Evolutionary conservation across 2,888 invertebrate genomes (phyloP).

Genomic region (Alitta virens): DNA sequence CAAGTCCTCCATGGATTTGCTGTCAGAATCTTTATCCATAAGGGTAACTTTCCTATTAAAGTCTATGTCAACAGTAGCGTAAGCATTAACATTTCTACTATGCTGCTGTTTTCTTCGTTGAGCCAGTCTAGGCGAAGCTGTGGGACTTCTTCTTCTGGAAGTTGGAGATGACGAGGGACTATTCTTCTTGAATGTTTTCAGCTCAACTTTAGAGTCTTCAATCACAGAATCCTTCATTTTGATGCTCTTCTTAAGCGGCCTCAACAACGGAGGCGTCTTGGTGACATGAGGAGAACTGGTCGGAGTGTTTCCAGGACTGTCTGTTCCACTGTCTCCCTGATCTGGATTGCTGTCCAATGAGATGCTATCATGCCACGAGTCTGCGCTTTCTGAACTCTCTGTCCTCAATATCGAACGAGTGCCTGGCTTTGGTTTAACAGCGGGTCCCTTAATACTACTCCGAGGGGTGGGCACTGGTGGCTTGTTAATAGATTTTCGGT

Average conservation of each 20-base stretch:
- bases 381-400: not conserved
- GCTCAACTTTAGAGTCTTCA: not conserved
- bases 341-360: not conserved
- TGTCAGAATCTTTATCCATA: not conserved
- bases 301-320: not conserved
- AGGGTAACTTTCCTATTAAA: not conserved
- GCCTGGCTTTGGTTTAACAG: not conserved
- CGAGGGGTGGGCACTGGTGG: conserved; percentile 12
- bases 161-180: not conserved
- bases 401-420: not conserved
- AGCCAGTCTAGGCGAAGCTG: not conserved
- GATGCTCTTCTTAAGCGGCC: not conserved
- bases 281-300: no score
- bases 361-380: not conserved
- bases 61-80: not conserved
- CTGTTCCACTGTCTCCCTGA: not conserved
- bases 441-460: conserved; percentile 11
- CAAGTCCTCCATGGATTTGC: not conserved
- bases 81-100: not conserved
- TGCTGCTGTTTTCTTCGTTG: no score
- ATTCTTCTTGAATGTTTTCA: not conserved
- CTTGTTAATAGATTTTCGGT: not conserved
- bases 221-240: not conserved
- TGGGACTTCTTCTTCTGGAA: not conserved
- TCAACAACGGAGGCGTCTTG: no score